Evolutionary conservation across 2,888 invertebrate genomes (phyloP).

Genomic region (Brachyptera putata): DNA sequence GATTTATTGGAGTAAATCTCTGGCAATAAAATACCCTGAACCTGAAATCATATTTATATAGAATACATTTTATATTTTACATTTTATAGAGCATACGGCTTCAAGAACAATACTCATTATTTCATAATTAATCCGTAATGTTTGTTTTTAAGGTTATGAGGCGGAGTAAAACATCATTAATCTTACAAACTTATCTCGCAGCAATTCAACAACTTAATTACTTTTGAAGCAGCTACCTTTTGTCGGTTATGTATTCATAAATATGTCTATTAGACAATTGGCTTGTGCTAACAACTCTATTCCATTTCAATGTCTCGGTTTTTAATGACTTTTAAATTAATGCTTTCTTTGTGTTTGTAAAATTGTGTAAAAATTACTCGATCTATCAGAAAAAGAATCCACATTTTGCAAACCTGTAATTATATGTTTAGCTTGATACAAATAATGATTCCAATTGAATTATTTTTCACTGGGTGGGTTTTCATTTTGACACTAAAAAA

Average conservation of each 20-base stretch:
- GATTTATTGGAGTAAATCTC: too few species aligned
- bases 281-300: constrained; percentile 10
- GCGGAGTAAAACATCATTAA: neutral
- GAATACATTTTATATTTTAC: too few species aligned
- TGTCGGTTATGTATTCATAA: neutral
- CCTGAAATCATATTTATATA: too few species aligned
- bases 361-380: neutral
- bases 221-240: neutral
- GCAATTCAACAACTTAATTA: constrained; percentile 2
- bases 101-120: too few species aligned
- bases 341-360: neutral
- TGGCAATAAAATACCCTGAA: too few species aligned
- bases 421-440: constrained; percentile 7
- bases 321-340: neutral
- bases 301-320: neutral
- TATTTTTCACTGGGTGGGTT: constrained; percentile 4
- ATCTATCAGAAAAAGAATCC: too few species aligned
- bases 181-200: neutral
- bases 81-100: too few species aligned
- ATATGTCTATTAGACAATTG: neutral
- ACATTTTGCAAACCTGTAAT: constrained; percentile 17
- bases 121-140: neutral
- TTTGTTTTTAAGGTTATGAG: neutral
- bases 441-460: constrained; percentile 5
- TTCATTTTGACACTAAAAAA: too few species aligned